Conservation (phyloP, 2,113 vertebrate species). For the Myotis yumanensis region DNA sequence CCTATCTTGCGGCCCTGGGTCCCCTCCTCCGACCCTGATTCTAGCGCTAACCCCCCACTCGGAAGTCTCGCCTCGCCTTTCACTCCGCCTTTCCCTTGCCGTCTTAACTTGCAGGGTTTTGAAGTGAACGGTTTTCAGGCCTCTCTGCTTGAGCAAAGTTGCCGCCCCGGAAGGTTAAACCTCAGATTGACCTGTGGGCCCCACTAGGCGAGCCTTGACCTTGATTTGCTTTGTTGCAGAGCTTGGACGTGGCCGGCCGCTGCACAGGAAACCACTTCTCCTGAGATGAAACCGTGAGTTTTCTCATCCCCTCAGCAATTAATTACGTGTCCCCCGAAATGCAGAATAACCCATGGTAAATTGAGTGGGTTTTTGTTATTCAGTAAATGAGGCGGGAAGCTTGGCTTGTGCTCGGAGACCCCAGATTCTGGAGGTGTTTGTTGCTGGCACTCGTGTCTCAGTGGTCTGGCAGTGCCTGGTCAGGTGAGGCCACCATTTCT, state of each 20-base stretch:
- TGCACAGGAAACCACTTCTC: neutral
- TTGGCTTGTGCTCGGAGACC: neutral
- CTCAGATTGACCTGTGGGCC: neutral
- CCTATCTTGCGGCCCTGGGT: neutral
- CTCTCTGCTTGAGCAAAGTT: neutral
- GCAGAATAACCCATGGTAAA: too few species aligned
- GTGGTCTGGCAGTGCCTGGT: neutral
- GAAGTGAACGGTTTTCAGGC: neutral
- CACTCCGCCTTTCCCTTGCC: neutral
- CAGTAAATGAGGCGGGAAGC: neutral
- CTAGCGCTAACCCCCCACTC: neutral
- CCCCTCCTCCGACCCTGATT: neutral
- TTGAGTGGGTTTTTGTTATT: neutral
- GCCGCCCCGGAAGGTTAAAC: neutral
- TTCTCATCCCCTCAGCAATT: neutral
- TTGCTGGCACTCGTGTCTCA: neutral
- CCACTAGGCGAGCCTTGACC: neutral
- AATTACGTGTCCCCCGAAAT: neutral
- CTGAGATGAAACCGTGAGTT: neutral
- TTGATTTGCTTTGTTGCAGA: slow-evolving; percentile 19
- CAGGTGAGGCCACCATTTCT: slow-evolving; percentile 11
- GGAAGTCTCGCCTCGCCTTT: neutral
- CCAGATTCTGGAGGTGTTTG: neutral
- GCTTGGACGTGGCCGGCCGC: neutral
- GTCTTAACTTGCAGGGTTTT: slow-evolving; percentile 7